Evolutionary conservation across 2,888 invertebrate genomes (phyloP), one percentile per base, ranked within the genome.

Genomic region (Eupeodes latifasciatus): DNA sequence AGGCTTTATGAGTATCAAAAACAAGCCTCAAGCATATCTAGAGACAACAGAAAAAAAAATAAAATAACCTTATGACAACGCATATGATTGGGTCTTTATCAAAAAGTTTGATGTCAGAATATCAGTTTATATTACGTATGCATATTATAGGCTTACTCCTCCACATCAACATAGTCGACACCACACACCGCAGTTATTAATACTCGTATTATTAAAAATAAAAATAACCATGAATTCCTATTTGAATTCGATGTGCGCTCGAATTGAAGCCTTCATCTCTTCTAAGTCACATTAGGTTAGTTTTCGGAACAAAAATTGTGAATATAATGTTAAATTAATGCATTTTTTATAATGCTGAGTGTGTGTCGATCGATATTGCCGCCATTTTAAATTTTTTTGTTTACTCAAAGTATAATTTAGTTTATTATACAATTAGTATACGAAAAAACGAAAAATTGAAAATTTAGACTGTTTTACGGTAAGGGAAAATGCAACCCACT

Each of bases 11-110:
- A 76, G 59, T 55, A 80, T 71, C 51, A 59, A 76, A 80, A 86
- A 74, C 12, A 12, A 71, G 80, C 79, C 84, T 53, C 44, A 76
- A 67, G 79, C 80, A 62, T 44, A 64, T 19, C 51, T 7, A 40
- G 36, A 57, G 61, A 76, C 64, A 36, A 59, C 1, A 67, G 55
- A 71, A 55, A 53, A 69, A 53, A 51, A 67, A 51, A 49, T 27
- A 1, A 62, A 47, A 44, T 61, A 47, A 12, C 64, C 53, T 16
- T 40, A 40, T 49, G 57, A 47, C 72, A 53, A 76, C 80, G 84
- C 80, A 84, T 87, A 62, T 80, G 84, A 80, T 87, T 84, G 71
- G 87, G 80, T 72, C 84, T 77, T 79, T 72, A 75, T 75, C 75
- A 79, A 69, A 27, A 83, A 55, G 82, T 72, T 67, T 64, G 85